Evolutionary conservation across 2,888 invertebrate species (phyloP).

Genomic region (Branchipolynoe longqiensis): DNA sequence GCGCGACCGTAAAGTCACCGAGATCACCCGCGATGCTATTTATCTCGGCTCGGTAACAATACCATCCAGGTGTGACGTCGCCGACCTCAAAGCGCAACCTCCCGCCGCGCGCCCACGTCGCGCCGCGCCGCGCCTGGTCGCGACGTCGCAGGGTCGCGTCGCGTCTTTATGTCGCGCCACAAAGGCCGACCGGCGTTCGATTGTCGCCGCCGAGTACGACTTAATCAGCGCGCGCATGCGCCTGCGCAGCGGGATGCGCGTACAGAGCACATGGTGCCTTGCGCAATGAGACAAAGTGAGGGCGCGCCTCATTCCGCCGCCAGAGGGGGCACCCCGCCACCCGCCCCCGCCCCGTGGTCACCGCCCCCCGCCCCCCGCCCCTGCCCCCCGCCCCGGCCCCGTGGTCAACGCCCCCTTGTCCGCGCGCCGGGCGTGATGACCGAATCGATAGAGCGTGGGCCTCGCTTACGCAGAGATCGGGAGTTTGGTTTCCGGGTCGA

Average conservation of each 20-base stretch:
- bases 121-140: no score
- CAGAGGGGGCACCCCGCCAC: no score
- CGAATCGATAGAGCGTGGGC: no score
- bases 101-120: constrained; percentile 15
- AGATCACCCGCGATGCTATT: constrained; percentile 2
- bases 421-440: no score
- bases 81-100: neutral
- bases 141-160: neutral
- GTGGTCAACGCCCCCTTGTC: no score
- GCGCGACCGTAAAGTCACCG: neutral
- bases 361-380: no score
- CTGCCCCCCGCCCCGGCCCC: no score
- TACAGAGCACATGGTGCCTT: constrained; percentile 25
- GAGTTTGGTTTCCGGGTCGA: no score
- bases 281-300: constrained; percentile 23
- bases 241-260: neutral
- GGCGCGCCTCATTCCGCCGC: neutral
- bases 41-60: neutral
- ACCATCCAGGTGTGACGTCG: constrained; percentile 34
- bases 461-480: no score
- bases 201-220: constrained; percentile 32
- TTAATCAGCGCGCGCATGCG: constrained; percentile 42
- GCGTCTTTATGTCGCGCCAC: constrained; percentile 1
- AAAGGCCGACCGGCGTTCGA: constrained; percentile 19
- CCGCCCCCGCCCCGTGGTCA: no score